These are phyloP conservation scores for Phragmatobia fuliginosa DNA, from an alignment of 2,888 invertebrate genomes.

Conservation along the genomic window DNA sequence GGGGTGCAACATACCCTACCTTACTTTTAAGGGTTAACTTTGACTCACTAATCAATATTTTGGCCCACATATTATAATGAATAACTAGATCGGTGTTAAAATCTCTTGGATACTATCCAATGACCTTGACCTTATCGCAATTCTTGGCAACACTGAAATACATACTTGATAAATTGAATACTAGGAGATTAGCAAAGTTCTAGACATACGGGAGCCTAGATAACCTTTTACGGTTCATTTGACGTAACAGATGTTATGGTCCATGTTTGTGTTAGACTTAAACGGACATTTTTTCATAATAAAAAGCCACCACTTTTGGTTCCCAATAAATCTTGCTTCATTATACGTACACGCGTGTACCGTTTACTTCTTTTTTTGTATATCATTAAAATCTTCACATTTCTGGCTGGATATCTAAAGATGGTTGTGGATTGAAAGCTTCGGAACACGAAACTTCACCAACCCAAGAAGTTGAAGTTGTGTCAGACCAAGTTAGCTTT, in stretches of 20 bases:
- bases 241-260: background rate
- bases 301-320: no score
- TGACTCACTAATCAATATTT: slow-evolving; percentile 74
- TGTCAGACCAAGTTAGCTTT: background rate
- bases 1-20: slow-evolving; percentile 62
- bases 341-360: no score
- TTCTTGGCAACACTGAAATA: slow-evolving; percentile 24
- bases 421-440: background rate
- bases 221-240: slow-evolving; percentile 14
- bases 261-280: background rate
- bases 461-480: no score
- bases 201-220: slow-evolving; percentile 17
- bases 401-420: no score
- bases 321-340: background rate
- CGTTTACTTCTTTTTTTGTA: no score
- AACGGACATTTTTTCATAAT: background rate
- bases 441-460: background rate
- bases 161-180: slow-evolving; percentile 4
- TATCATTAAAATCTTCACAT: no score
- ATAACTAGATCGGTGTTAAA: slow-evolving; percentile 22
- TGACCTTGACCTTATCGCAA: slow-evolving; percentile 41
- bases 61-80: slow-evolving; percentile 59
- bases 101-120: slow-evolving; percentile 38
- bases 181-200: slow-evolving; percentile 17
- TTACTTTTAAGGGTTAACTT: slow-evolving; percentile 65